Conservation (phyloP, 2,888 invertebrate genomes). For the Mesorhabditis spiculigera region DNA sequence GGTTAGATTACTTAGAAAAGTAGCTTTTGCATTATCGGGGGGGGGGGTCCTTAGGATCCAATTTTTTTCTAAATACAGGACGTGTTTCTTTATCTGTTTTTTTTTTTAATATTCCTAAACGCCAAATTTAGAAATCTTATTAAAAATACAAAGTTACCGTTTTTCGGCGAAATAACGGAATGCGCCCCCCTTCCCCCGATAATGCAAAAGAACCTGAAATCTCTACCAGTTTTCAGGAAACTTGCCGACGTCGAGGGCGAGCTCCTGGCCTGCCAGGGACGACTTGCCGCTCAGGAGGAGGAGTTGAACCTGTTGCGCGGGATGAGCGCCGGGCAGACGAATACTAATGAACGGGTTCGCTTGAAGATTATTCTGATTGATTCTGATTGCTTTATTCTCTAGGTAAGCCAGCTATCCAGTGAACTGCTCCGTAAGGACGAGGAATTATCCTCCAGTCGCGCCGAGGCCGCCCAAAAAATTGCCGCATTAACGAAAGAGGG, state of each 20-base stretch:
- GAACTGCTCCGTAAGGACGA: not conserved
- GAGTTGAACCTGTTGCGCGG: constrained; percentile 30
- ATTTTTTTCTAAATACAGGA: not conserved
- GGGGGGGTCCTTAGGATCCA: not conserved
- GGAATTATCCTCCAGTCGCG: not conserved
- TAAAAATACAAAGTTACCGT: no score
- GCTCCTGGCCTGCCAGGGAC: constrained; percentile 18
- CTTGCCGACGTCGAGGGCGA: constrained; percentile 17
- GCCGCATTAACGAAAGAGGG: not conserved
- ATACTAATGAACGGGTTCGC: not conserved
- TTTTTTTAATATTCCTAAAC: no score
- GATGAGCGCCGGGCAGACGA: constrained; percentile 2
- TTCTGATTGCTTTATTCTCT: not conserved
- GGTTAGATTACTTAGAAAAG: not conserved
- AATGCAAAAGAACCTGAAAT: no score
- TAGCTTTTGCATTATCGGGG: not conserved
- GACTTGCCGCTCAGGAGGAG: constrained; percentile 26
- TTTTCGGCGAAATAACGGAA: no score
- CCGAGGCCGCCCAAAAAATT: not conserved
- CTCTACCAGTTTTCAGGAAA: constrained; percentile 13
- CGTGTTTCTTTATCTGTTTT: not conserved
- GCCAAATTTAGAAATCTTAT: no score
- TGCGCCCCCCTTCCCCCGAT: no score
- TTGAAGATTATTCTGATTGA: not conserved
- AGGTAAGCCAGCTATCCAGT: not conserved